Conservation (phyloP, 2,113 vertebrate species). For the Columba livia region DNA sequence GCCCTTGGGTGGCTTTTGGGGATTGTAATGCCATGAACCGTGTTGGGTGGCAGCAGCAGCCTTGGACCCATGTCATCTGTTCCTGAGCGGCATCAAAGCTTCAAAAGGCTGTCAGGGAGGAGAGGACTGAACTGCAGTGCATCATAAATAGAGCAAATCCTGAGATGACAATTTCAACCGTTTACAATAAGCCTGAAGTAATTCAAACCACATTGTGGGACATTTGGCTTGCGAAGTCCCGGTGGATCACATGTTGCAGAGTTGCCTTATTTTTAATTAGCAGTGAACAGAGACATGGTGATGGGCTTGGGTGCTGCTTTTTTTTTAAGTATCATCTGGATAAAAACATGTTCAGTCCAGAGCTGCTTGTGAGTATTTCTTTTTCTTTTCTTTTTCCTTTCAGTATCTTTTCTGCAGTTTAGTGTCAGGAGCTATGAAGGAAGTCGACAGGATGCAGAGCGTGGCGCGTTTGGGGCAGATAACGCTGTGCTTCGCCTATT, state of each 20-base stretch:
- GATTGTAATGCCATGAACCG: background rate
- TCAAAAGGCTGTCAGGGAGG: background rate
- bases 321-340: background rate
- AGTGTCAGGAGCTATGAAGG: background rate
- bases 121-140: background rate
- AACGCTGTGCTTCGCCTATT: background rate
- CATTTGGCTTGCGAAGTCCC: background rate
- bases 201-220: background rate
- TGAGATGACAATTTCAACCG: constrained; percentile 8
- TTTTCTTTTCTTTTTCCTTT: background rate
- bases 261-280: background rate
- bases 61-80: background rate
- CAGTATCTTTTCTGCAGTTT: background rate
- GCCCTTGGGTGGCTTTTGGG: background rate
- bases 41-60: background rate
- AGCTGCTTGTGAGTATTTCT: background rate
- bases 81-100: background rate
- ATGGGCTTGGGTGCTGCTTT: background rate
- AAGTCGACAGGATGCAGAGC: background rate
- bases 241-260: background rate
- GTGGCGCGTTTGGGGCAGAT: background rate
- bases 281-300: background rate
- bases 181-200: background rate
- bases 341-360: background rate
- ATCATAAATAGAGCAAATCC: background rate